Evolutionary conservation across 2,888 invertebrate species (phyloP), one percentile per base, ranked within the genome.

Genomic region (Silvanus unidentatus): DNA sequence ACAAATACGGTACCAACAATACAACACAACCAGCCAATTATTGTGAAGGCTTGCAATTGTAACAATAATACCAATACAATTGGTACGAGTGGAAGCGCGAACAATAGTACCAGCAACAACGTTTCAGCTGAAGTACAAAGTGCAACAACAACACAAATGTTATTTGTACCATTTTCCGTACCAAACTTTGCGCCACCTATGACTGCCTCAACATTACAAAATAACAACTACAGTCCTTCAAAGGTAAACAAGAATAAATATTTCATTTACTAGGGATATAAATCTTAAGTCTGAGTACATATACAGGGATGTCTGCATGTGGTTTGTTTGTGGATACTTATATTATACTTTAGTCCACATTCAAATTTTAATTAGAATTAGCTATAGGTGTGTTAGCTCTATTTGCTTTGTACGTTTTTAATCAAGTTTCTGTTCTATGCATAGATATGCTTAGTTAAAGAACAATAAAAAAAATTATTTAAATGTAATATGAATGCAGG

Each of bases 111-210:
- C 53, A 43, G 39, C 16, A 28, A 39, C 13, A 40, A 30, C 10
- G 32, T 10, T 15, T n/a, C 40, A 16, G 12, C 40, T 22, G 42
- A 48, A 13, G 46, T 48, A 12, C 49, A 50, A 14, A 46, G 48
- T 41, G 44, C 51, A 16, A 16, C 50, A 37, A 42, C 53, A 10
- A 62, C 70, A 35, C 73, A 71, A 51, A 75, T 75, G 75, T 66
- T 75, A 58, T 74, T 75, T 62, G 73, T 75, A 47, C 75, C 75
- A 42, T 73, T 73, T 56, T 65, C 71, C 44, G 69, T 73, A 53
- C 71, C 73, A 49, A 72, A 63, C 59, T 72, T 70, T 57, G 71
- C 67, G 43, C 70, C 73, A 44, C 72, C 68, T 16, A 67, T 71
- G 60, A 67, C 69, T 11, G 68, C 64, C 39, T 63, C 61, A 47